Percentiles rank a stretch among this genome's conserved stretches.
These are phyloP conservation scores for Symphodus melops DNA, from an alignment of 2,113 vertebrate genomes.

Conservation along the genomic window DNA sequence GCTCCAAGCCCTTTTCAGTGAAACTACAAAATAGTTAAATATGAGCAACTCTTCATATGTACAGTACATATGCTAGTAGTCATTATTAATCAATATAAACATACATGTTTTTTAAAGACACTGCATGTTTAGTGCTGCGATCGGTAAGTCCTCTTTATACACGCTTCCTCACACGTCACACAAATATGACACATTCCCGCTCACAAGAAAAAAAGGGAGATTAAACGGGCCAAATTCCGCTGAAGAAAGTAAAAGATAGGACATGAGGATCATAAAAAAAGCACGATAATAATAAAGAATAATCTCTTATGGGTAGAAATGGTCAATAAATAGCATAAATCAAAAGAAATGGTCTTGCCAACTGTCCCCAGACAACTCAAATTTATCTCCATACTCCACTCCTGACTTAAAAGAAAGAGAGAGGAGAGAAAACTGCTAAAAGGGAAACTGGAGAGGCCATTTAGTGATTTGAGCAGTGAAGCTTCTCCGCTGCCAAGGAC, in stretches of 20 bases:
- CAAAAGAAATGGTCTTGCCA: conserved; percentile 73
- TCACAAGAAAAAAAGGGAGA: conserved; percentile 46
- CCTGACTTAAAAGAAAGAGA: conserved; percentile 71
- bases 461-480: conserved; percentile 80
- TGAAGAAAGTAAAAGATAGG: conserved; percentile 49
- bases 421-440: conserved; percentile 71
- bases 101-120: neutral
- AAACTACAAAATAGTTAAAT: too few species aligned
- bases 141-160: conserved; percentile 13
- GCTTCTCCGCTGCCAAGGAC: conserved; percentile 86
- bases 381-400: conserved; percentile 86
- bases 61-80: too few species aligned
- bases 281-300: conserved; percentile 77
- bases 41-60: neutral
- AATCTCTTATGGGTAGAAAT: conserved; percentile 78
- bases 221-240: conserved; percentile 56
- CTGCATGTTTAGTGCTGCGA: conserved; percentile 9
- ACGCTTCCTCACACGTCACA: conserved; percentile 54
- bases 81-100: too few species aligned
- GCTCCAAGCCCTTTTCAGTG: too few species aligned
- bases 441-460: conserved; percentile 76
- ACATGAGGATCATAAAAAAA: conserved; percentile 70
- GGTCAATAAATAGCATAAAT: conserved; percentile 82
- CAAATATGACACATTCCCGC: conserved; percentile 48
- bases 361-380: conserved; percentile 77